Evolutionary conservation across 2,797 vertebrate genomes (phyloP), one percentile per base, ranked within the genome.

Genomic region (Anguilla megastoma): DNA sequence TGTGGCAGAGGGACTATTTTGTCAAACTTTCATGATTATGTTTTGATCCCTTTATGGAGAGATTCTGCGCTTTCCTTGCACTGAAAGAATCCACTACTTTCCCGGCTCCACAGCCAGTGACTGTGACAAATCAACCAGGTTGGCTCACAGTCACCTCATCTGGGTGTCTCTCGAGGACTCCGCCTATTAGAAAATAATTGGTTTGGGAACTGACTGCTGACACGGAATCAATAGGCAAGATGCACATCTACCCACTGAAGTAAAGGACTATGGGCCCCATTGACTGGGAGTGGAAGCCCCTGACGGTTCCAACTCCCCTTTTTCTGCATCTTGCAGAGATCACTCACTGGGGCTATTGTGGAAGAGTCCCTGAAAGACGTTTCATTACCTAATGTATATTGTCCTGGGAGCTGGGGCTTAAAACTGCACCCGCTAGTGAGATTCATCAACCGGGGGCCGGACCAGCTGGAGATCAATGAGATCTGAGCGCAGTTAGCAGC

Each of bases 401-500:
- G 52, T 82, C 83, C n/a, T 66, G 48, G 52, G 84, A 90, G 63
- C 85, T 58, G 33, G 71, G 60, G n/a, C 79, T 30, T 85, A 58
- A 86, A 82, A 71, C 86, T 79, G 85, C 85, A 83, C 90, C 56
- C 82, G 8, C 71, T 52, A 63, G 36, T 69, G 89, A 87, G 87
- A 63, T 56, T 89, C 85, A 69, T 86, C 54, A 88, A 86, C 84
- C 86, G 82, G 84, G 88, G 83, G 10, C 66, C 85, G 69, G 74
- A 85, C 50, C 69, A 60, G 52, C 74, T 82, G 79, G 86, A 89
- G 91, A 92, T 91, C 92, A 91, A 89, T 90, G 87, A 91, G 87
- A 85, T 88, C 89, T 87, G 86, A 88, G 90, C 89, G 84, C 90
- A 90, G 85, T 93, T 92, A 90, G 90, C 89, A 92, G 90, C 88